Conservation (phyloP, 2,888 invertebrate species). For the Ypsolopha sequella region DNA sequence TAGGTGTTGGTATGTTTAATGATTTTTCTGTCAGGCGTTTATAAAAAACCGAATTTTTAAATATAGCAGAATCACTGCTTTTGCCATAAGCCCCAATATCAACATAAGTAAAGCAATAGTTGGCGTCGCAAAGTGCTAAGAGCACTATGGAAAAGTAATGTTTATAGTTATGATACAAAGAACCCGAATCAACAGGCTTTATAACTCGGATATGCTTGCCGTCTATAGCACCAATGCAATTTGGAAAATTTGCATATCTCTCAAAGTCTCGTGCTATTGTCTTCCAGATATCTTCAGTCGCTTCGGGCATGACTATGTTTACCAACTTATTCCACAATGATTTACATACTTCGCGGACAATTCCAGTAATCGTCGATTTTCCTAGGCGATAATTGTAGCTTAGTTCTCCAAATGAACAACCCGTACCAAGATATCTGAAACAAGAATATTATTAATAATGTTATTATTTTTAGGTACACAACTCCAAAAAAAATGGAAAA, state of each 20-base stretch:
- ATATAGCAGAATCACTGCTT: constrained; percentile 15
- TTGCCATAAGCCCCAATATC: constrained; percentile 18
- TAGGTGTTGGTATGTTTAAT: constrained; percentile 13
- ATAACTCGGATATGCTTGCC: constrained; percentile 13
- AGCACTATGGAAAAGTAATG: constrained; percentile 17
- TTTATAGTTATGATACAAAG: constrained; percentile 14
- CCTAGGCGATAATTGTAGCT: constrained; percentile 15
- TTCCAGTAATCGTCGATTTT: constrained; percentile 20
- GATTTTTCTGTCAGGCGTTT: constrained; percentile 12
- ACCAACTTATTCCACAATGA: constrained; percentile 18
- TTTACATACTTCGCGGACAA: constrained; percentile 17
- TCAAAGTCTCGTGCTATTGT: too few species aligned
- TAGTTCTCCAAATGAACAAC: constrained; percentile 17
- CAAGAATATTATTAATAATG: constrained; percentile 9
- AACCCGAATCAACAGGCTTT: constrained; percentile 18
- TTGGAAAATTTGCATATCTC: too few species aligned
- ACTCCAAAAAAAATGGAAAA: constrained; percentile 8
- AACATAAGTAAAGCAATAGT: constrained; percentile 19
- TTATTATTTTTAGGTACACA: constrained; percentile 12
- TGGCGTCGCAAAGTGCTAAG: constrained; percentile 19
- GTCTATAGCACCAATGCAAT: neutral
- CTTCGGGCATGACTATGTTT: constrained; percentile 7
- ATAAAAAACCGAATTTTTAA: constrained; percentile 14
- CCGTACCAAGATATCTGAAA: constrained; percentile 18
- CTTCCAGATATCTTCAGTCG: constrained; percentile 11